Evolutionary conservation across 2,797 vertebrate species (phyloP).

Genomic region (Taeniopygia guttata): DNA sequence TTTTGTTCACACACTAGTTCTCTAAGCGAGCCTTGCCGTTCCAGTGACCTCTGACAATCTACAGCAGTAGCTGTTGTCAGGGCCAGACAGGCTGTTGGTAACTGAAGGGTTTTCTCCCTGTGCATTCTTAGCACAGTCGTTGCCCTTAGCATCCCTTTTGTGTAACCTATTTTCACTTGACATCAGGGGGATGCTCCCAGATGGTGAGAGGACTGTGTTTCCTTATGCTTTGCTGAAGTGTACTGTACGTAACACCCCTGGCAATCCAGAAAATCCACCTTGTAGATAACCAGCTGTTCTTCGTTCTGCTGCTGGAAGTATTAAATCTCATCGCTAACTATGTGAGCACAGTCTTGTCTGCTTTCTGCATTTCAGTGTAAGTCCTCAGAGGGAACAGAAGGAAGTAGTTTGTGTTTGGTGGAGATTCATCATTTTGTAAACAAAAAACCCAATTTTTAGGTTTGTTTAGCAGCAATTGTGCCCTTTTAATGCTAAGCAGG

Average conservation of each 20-base stretch:
- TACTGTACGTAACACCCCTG: background rate
- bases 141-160: background rate
- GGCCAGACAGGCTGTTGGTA: background rate
- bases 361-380: background rate
- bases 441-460: accelerated
- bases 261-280: background rate
- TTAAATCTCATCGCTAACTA: background rate
- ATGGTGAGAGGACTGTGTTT: background rate
- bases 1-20: background rate
- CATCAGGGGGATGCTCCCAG: background rate
- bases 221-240: background rate
- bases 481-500: background rate
- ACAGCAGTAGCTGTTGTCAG: background rate
- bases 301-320: background rate
- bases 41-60: background rate
- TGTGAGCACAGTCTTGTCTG: background rate
- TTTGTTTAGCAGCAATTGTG: background rate
- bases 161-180: background rate
- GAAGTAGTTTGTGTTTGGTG: background rate
- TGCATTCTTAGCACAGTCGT: background rate
- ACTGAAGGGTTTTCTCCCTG: background rate
- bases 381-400: background rate
- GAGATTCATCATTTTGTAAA: background rate
- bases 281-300: background rate
- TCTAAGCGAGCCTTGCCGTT: background rate